Base-by-base conservation (phyloP, 2,888 invertebrate species). In the Brachyptera putata region DNA sequence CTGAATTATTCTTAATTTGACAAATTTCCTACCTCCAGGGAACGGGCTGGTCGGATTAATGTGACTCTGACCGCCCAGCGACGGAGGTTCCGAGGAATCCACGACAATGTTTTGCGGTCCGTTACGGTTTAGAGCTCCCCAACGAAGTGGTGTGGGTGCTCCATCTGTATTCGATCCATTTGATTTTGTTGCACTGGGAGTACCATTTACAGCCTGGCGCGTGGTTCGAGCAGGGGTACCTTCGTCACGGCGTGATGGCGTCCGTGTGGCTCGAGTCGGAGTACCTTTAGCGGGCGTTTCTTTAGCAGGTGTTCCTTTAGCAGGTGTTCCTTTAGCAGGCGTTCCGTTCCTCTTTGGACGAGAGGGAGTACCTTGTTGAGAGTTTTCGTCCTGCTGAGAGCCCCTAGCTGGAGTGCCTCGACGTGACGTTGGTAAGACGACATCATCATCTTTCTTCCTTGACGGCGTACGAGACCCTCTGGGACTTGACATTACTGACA, bases 101-200 rank as follows among this genome's bases (percentile, higher is more conserved):
- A 74, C 72, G 11, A 72, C 72, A 13, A 71, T 72, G 0, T 71
- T 72, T 25, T 71, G 74, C 5, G 72, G 72, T 34, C 71, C 70
- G 57, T 69, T 70, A n/a, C 71, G 67, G 22, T 70, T 70, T 37
- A 70, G 70, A 30, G 66, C 71, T 26, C 77, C 78, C 77, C 78
- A 79, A 69, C 79, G 69, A 69, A 79, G 72, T 0, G 80, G 80
- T 25, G 77, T 77, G 21, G 73, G 58, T 14, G 61, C 61, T 2
- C 53, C 22, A 4, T 36, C 53, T 2, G 53, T 34, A 14, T 21
- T n/a, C 14, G 50, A 50, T n/a, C 34, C 34, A 13, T 18, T 16
- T 16, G 11, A n/a, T 30, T 16, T 50, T 49, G n/a, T 21, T 41
- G 41, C n/a, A 30, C 24, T 21, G 5, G 53, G 53, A 1, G 53